phyloP scores from a whole-genome alignment of 30 jellyfish, hydroid and myxozoan species.

The Sanderia malayensis region DNA sequence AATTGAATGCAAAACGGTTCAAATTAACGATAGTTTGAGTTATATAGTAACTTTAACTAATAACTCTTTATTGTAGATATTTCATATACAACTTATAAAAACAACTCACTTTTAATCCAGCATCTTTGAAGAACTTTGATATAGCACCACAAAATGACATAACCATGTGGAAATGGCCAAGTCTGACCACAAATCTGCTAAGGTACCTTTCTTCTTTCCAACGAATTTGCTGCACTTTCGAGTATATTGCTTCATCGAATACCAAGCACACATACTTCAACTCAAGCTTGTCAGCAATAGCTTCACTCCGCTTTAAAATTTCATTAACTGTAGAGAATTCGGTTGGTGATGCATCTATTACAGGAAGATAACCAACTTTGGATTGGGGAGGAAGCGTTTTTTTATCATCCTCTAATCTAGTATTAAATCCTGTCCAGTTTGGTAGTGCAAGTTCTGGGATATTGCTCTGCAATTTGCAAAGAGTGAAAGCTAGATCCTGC shows the following conservation, averaged over 20 bases:
- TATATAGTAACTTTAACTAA: no score
- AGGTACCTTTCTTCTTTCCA: constrained; percentile 17
- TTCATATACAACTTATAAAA: no score
- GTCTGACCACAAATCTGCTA: constrained; percentile 24
- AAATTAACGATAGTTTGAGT: no score
- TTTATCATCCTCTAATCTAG: background rate
- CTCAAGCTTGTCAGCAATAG: background rate
- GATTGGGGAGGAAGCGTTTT: background rate
- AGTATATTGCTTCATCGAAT: constrained; percentile 26
- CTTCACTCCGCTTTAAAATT: background rate
- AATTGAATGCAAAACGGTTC: no score
- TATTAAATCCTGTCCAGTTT: constrained; percentile 9
- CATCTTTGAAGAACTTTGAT: background rate
- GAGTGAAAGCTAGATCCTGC: background rate
- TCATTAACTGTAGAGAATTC: background rate
- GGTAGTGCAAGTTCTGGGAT: background rate
- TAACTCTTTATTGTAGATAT: no score
- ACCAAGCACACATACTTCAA: constrained; percentile 1
- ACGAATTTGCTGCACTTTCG: constrained; percentile 8
- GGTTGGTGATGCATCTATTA: constrained; percentile 9
- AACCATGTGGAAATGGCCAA: constrained; percentile 22
- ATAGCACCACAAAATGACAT: constrained; percentile 34
- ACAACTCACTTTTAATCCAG: constrained; percentile 26
- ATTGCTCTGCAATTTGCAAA: background rate
- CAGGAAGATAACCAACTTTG: background rate